phyloP scores from a whole-genome alignment of 1,140 invertebrate genomes.

The Eurosta solidaginis region DNA sequence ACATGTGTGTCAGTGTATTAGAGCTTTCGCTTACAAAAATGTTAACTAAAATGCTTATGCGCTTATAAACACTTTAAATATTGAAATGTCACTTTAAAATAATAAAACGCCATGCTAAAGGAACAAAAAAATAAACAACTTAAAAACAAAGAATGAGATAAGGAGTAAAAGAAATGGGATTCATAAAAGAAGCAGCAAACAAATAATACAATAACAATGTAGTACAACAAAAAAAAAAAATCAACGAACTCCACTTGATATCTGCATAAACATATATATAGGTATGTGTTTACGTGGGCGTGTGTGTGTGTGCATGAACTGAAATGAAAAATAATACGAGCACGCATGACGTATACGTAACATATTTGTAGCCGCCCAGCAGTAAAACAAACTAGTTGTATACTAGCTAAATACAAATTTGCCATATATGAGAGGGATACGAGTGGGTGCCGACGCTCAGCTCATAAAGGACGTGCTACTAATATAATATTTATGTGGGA shows the following conservation, averaged over 20 bases:
- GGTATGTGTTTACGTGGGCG: too few relatives aligned
- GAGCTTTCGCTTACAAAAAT: neutral
- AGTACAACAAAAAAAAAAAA: neutral
- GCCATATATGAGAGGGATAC: too few relatives aligned
- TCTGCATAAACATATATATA: too few relatives aligned
- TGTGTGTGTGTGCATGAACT: neutral
- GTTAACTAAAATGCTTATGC: neutral
- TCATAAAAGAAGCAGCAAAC: neutral
- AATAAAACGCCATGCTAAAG: neutral
- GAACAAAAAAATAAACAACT: neutral
- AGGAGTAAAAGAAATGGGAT: neutral
- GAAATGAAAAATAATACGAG: neutral
- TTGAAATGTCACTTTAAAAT: conserved; percentile 26
- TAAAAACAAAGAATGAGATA: neutral
- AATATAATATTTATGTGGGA: too few relatives aligned
- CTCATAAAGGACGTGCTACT: too few relatives aligned
- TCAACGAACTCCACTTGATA: neutral
- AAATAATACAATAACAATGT: neutral
- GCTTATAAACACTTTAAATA: conserved; percentile 9
- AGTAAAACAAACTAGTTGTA: too few relatives aligned
- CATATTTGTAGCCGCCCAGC: too few relatives aligned
- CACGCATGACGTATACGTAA: neutral
- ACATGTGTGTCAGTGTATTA: neutral
- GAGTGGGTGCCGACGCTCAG: too few relatives aligned
- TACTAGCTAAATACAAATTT: too few relatives aligned